Evolutionary conservation across 2,113 vertebrate genomes (phyloP), one percentile per base, ranked within the genome.

Genomic region (Mionectes macconnelli): DNA sequence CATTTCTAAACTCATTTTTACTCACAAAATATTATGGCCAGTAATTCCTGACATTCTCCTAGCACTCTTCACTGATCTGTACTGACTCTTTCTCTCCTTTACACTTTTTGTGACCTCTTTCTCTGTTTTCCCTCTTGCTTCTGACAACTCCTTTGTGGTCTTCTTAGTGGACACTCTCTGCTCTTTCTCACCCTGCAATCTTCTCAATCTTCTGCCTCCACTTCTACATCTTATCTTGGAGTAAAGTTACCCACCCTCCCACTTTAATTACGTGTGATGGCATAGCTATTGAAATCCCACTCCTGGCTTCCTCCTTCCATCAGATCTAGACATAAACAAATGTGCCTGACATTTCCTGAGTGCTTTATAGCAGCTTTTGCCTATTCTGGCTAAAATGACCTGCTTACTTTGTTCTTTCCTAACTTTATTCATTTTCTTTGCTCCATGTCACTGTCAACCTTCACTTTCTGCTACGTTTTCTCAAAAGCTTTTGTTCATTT

Each of bases 401-500:
- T n/a, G 13, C 44, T 87, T 67, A 21, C 28, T 84, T 87, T 39
- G 9, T 64, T 92, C 10, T 87, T 68, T 73, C 52, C 44, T 56
- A 27, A 52, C 31, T 50, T 81, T 14, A 57, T 5, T 33, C 0
- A 30, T 77, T 93, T 84, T 68, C 28, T 42, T 88, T 78, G 64
- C 13, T 89, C 62, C 12, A 37, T 67, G 31, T 49, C 63, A 59
- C 59, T 73, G 14, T 42, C 56, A 81, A 25, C 42, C 37, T 68
- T 44, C 37, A 21, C 10, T 47, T 90, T 70, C 50, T 68, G 31
- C 39, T 72, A 53, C 35, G 23, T 81, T 70, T 93, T n/a, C 64
- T 85, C 55, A 85, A 85, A 91, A 87, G 53, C n/a, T 73, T 92
- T 64, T 21, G 8, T 42, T 57, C 37, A 78, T 94, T 87, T 81